Evolutionary conservation across 53 echinoderm and acorn worm genomes (phyloP), one percentile per base, ranked within the genome.

Genomic region (Stichopus horrens): DNA sequence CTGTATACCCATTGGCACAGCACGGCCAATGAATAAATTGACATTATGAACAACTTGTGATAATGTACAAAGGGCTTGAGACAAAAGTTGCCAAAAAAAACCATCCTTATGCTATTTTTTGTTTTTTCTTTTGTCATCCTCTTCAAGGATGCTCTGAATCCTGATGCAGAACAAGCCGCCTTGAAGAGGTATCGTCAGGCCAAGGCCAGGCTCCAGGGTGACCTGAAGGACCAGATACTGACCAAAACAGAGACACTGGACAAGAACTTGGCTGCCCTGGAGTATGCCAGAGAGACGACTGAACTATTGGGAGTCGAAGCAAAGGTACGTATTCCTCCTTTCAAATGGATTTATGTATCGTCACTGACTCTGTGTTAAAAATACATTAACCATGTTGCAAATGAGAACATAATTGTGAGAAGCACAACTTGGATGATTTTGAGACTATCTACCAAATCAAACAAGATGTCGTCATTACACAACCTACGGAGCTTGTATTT

Each of bases 211-310:
- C 94, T 98, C 16, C 94, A 93, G 89, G 77, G 93, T 16, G 98
- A 98, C 63, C 95, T 98, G 4, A 91, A 95, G 74, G 98, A 98
- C 76, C 98, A 98, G 81, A 91, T 98, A 19, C 86, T 98, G 81
- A 98, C 94, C 52, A 90, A 95, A 60, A 98, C 94, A 8, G 98
- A 98, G 90, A 92, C 91, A 73, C 95, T 98, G 58, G 98, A 98
- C 83, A 94, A 98, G 74, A 95, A 95, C 76, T 92, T 92, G 57
- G 91, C 98, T 74, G 89, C 93, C 11, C 87, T 98, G 90, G 95
- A 96, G 73, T 98, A 98, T 76, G 73, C 89, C 65, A 83, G 98
- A 66, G 98, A 98, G 88, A 93, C 90, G 60, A 91, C 89, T 82
- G 98, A 98, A 89, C 90, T 98, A 21, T 93, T 98, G 53, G 88